A percentile compares a stretch with the other conserved stretches of the same genome.
Conservation (phyloP, 2,888 invertebrate genomes). For the Nineta flava region DNA sequence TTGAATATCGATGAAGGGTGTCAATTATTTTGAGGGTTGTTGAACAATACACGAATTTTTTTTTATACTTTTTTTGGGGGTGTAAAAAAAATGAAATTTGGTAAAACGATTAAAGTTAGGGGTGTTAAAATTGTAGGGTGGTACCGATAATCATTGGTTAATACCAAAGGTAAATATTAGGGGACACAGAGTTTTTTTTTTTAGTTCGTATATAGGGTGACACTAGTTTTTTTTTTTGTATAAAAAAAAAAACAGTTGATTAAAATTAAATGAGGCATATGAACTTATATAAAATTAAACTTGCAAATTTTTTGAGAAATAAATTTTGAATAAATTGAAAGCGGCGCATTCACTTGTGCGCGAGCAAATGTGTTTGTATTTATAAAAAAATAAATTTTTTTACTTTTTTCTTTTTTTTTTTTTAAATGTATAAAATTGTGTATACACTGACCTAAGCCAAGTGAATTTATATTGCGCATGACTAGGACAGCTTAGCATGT, state of each 20-base stretch:
- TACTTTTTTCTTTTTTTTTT: not conserved
- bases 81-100: not conserved
- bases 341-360: not conserved
- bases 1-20: too few species aligned
- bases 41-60: too few species aligned
- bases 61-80: not conserved
- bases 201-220: not conserved
- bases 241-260: not conserved
- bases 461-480: conserved; percentile 1
- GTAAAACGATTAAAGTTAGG: not conserved
- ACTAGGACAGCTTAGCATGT: not conserved
- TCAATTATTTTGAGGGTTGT: too few species aligned
- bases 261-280: too few species aligned
- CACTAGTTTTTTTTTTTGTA: not conserved
- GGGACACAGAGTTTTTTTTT: not conserved
- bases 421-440: not conserved
- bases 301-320: conserved; percentile 1
- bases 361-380: too few species aligned
- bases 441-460: conserved; percentile 1
- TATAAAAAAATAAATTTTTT: too few species aligned
- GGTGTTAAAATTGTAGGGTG: conserved; percentile 5
- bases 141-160: conserved; percentile 5
- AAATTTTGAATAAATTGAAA: not conserved
- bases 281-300: not conserved
- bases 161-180: conserved; percentile 1